Base-by-base conservation (phyloP, 2,888 invertebrate genomes). In the Apotomis betuletana region DNA sequence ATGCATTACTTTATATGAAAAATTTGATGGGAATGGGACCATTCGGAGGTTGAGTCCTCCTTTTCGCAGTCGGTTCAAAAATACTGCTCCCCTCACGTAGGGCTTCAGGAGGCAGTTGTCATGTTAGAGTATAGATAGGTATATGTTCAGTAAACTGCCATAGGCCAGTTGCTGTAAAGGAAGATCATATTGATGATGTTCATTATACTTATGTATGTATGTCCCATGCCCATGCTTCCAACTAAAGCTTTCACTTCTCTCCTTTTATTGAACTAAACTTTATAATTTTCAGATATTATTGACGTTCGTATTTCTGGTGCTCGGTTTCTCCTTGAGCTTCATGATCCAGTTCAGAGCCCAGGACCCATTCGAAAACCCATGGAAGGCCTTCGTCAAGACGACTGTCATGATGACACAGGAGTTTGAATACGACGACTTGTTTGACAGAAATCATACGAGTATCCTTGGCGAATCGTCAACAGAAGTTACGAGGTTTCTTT, bases 391-490 rank as follows among this genome's bases (percentile, higher is more conserved):
- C 3, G 90, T 94, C 27, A 94, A 94, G 76, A 94, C 94, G 0
- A 87, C 94, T 52, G 94, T 94, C 9, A 95, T 95, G 94, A 94
- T 94, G 94, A 94, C 94, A 4, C 94, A 94, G 69, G 95, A 95
- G 77, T 94, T 94, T 63, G 94, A 95, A 74, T 94, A 94, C 77
- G 85, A 77, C 5, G 87, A 90, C 5, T 79, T 94, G 9, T 94
- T 94, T 61, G 91, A 92, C 69, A 85, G 90, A 65, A 84, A 86
- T 13, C 88, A 90, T 9, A 57, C 10, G 36, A 9, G 51, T 0
- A 61, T 41, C 1, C 67, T 71, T 12, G 67, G 67, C 27, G 27
- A 27, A 0, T 38, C 1, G n/a, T 71, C 71, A 1, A 51, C 67
- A 10, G 71, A 67, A 44, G 61, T 67, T 51, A 51, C 71, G 3